phyloP scores from a whole-genome alignment of 2,113 vertebrate genomes.

The Sus scrofa region T2T-Sscrofa CM000813.6:9430501-9431000 shows the following conservation, averaged over 20 bases:
- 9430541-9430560: background rate
- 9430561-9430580: background rate
- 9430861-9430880: background rate
- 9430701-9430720: background rate
- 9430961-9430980: background rate
- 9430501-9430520: background rate
- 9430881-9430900: background rate
- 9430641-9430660: background rate
- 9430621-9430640: background rate
- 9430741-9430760: background rate
- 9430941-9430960: background rate
- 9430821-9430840: background rate
- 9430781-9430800: background rate
- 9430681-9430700: background rate
- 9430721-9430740: background rate
- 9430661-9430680: background rate
- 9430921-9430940: background rate
- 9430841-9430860: background rate
- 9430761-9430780: background rate
- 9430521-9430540: background rate
- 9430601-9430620: background rate
- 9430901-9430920: background rate
- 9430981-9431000: fast-evolving
- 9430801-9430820: background rate
- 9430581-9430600: background rate